Percentiles rank a stretch among this genome's conserved stretches.
Conservation (phyloP, 2,113 vertebrate genomes). For the Stegostoma tigrinum region DNA sequence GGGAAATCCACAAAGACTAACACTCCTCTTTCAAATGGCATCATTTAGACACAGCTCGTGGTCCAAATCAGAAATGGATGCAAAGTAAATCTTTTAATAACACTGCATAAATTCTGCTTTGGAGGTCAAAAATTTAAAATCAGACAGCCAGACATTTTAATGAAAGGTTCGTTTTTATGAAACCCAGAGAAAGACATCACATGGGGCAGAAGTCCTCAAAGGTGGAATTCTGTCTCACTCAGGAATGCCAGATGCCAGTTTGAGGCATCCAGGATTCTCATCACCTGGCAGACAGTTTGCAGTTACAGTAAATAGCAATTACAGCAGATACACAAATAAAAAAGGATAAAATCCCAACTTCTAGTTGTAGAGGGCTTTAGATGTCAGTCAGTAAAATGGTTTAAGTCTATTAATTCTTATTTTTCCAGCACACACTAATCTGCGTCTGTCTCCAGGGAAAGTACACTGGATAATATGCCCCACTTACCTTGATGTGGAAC, state of each 20-base stretch:
- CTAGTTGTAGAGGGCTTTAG: constrained; percentile 39
- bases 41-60: neutral
- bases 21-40: neutral
- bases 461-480: neutral
- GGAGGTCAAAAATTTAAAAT: neutral
- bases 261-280: constrained; percentile 34
- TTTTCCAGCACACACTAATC: constrained; percentile 41
- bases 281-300: constrained; percentile 39
- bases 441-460: constrained; percentile 43
- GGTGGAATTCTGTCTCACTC: neutral
- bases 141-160: neutral
- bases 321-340: constrained; percentile 44
- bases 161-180: neutral
- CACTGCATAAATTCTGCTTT: no score
- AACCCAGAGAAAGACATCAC: neutral
- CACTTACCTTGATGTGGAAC: constrained; percentile 39
- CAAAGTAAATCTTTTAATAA: neutral
- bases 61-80: neutral
- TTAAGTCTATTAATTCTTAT: constrained; percentile 42
- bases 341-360: constrained; percentile 28
- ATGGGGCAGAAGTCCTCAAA: neutral
- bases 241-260: neutral
- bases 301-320: constrained; percentile 43
- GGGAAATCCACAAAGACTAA: neutral
- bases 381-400: constrained; percentile 41